Conservation (phyloP, 2,888 invertebrate species). For the Aleiodes testaceus region DNA sequence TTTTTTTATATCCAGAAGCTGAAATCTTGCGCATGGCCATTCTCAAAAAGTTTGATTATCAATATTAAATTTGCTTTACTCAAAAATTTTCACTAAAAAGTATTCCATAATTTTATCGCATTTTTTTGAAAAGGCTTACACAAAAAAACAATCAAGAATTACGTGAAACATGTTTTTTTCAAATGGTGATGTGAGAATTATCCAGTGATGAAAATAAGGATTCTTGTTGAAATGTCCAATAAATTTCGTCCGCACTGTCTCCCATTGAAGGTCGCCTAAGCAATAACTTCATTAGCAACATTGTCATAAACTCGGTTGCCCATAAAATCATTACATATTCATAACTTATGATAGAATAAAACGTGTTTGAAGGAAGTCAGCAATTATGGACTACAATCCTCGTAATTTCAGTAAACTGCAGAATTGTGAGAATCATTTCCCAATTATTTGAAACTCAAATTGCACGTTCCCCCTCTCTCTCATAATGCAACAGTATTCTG, state of each 20-base stretch:
- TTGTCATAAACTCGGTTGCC: slow-evolving; percentile 4
- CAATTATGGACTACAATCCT: slow-evolving; percentile 34
- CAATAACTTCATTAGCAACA: slow-evolving; percentile 14
- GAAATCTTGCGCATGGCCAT: too few relatives aligned
- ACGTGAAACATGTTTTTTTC: too few relatives aligned
- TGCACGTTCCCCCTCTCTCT: slow-evolving; percentile 2
- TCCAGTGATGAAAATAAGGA: too few relatives aligned
- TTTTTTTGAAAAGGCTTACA: too few relatives aligned
- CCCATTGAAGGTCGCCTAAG: background rate
- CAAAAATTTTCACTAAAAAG: too few relatives aligned
- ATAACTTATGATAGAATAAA: slow-evolving; percentile 30
- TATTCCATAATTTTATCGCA: too few relatives aligned
- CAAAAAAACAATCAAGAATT: too few relatives aligned
- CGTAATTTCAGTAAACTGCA: background rate
- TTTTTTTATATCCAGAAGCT: too few relatives aligned
- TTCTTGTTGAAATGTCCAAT: background rate
- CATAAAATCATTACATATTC: slow-evolving; percentile 5
- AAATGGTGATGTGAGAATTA: too few relatives aligned
- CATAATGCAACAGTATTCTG: too few relatives aligned
- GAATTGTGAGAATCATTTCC: slow-evolving; percentile 30
- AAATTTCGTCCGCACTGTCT: background rate
- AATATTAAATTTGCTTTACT: too few relatives aligned
- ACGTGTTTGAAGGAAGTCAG: slow-evolving; percentile 34
- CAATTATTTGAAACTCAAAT: slow-evolving; percentile 26
- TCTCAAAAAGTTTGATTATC: too few relatives aligned